Conservation (phyloP, 1,140 invertebrate genomes). For the Bombus vancouverensis region DNA sequence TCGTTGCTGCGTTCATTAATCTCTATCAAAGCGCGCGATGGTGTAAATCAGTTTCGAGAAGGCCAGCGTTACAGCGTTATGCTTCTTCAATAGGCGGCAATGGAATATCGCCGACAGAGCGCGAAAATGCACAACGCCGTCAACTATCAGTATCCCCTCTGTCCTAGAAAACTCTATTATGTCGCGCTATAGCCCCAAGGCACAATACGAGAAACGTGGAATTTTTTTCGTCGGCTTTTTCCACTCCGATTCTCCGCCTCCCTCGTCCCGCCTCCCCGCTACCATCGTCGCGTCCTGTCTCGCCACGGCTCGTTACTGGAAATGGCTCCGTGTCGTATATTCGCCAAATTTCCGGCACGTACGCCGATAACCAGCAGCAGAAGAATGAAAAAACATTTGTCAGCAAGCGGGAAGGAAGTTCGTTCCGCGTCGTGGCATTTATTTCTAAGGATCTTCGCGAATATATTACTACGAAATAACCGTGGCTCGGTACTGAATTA, state of each 20-base stretch:
- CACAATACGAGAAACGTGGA: conserved; percentile 49
- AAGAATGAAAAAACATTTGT: conserved; percentile 56
- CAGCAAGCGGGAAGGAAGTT: conserved; percentile 39
- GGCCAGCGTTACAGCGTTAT: conserved; percentile 5
- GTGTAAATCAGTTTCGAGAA: neutral
- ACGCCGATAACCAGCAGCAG: conserved; percentile 23
- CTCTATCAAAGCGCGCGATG: neutral
- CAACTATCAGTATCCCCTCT: conserved; percentile 59
- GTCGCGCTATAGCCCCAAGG: conserved; percentile 25
- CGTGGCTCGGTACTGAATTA: conserved; percentile 21
- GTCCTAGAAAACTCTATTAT: conserved; percentile 67
- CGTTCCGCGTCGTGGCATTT: conserved; percentile 17
- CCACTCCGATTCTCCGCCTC: neutral
- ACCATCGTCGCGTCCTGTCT: neutral
- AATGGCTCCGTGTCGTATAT: conserved; percentile 50
- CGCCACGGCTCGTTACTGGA: conserved; percentile 46
- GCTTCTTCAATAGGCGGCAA: conserved; percentile 39
- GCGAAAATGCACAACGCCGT: conserved; percentile 54
- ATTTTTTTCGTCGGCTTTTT: conserved; percentile 39
- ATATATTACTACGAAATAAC: conserved; percentile 31
- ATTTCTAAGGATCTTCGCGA: conserved; percentile 33
- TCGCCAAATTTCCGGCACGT: conserved; percentile 57
- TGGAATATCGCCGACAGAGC: conserved; percentile 1
- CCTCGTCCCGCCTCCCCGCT: rapidly evolving
- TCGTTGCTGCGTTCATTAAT: conserved; percentile 5